phyloP scores from a whole-genome alignment of 2,797 vertebrate species.

The Uromys caudimaculatus region DNA sequence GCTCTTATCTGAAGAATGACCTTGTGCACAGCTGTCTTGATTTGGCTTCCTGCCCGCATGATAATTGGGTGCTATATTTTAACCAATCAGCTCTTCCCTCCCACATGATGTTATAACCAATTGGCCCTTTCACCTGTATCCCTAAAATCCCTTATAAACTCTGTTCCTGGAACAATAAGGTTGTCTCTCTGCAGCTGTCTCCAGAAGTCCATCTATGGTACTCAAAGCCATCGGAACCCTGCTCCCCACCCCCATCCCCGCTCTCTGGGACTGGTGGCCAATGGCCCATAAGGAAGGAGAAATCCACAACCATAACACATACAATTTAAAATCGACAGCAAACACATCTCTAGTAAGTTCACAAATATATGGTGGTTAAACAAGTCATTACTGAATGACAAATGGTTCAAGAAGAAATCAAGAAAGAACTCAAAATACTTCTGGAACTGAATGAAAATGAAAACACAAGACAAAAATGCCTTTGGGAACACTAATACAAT shows the following conservation, averaged over 20 bases:
- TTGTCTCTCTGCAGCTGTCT: not conserved
- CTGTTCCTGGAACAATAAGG: not conserved
- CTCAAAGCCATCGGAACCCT: not conserved
- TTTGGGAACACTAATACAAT: not conserved
- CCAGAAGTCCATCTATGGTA: not conserved
- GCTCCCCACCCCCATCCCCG: too few species aligned
- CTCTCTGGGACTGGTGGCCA: not conserved
- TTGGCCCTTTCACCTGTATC: not conserved
- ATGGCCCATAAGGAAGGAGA: not conserved
- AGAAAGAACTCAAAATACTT: not conserved
- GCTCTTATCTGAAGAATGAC: not conserved
- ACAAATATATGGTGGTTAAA: not conserved
- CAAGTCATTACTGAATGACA: not conserved
- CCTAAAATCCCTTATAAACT: not conserved
- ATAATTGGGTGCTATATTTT: not conserved
- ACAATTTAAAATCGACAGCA: not conserved
- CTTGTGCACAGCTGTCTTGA: not conserved
- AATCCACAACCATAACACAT: not conserved
- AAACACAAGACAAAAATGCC: not conserved
- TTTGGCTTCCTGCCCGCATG: not conserved
- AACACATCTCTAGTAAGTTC: not conserved
- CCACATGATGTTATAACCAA: not conserved
- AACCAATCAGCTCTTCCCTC: not conserved
- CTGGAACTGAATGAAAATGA: not conserved
- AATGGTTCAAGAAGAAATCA: not conserved